These are phyloP conservation scores for Archilochus colubris DNA, from an alignment of 2,113 vertebrate genomes.

Conservation along the genomic window DNA sequence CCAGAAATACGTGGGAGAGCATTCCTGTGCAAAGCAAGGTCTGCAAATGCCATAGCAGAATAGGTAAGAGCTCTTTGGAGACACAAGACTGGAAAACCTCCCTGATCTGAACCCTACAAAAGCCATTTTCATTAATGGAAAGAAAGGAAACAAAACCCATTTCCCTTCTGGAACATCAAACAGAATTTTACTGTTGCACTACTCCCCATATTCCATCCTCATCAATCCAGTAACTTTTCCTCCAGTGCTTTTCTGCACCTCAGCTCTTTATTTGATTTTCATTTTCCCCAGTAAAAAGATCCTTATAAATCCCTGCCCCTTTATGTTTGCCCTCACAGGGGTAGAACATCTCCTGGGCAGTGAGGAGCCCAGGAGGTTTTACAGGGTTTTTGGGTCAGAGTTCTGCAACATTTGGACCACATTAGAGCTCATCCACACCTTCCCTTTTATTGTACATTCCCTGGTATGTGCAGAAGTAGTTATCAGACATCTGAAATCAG, in stretches of 20 bases:
- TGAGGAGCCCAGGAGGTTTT: neutral
- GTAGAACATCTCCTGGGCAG: neutral
- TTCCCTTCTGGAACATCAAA: neutral
- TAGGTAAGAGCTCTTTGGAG: neutral
- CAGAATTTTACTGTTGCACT: neutral
- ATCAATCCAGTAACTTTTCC: neutral
- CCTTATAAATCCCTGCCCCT: neutral
- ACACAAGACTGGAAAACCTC: neutral
- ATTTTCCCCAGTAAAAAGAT: neutral
- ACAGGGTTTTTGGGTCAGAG: neutral
- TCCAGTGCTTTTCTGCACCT: neutral
- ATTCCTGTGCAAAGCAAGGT: neutral
- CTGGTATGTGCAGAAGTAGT: conserved; percentile 34
- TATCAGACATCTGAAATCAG: conserved; percentile 47
- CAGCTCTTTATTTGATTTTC: neutral
- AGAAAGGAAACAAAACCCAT: neutral
- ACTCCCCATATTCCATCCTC: neutral
- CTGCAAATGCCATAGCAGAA: neutral
- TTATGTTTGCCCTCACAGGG: neutral
- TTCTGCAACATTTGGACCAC: neutral
- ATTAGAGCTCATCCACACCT: neutral
- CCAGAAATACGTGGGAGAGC: neutral
- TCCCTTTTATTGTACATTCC: neutral
- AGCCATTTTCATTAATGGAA: neutral
- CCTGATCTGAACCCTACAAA: neutral